Evolutionary conservation across 1,140 invertebrate genomes (phyloP).

Genomic region (Temnothorax longispinosus): DNA sequence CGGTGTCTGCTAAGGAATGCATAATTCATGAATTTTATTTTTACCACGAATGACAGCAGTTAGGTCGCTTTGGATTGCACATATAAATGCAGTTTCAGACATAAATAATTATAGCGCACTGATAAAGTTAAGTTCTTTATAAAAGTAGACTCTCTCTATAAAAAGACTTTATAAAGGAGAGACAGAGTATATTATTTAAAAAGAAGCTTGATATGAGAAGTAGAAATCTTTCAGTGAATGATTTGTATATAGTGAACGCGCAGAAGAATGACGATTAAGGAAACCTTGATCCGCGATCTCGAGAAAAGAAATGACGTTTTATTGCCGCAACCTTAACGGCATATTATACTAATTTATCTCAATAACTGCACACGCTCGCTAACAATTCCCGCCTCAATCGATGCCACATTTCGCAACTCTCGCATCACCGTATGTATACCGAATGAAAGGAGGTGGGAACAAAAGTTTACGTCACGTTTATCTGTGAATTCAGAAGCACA

Average conservation of each 20-base stretch:
- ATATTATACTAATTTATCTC: slow-evolving; percentile 51
- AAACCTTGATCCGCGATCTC: slow-evolving; percentile 35
- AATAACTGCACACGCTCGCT: slow-evolving; percentile 22
- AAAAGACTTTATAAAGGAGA: too few species aligned
- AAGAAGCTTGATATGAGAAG: neutral
- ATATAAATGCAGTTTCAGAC: neutral
- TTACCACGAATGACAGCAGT: neutral
- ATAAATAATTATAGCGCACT: neutral
- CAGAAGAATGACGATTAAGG: slow-evolving; percentile 7
- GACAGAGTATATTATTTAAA: neutral
- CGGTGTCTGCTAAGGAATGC: neutral
- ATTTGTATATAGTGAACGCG: neutral
- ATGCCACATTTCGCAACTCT: slow-evolving; percentile 37
- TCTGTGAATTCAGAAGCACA: neutral
- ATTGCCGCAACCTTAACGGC: slow-evolving; percentile 20
- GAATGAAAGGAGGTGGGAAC: neutral
- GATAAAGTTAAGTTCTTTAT: neutral
- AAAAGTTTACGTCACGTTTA: neutral
- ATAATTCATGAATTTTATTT: slow-evolving; percentile 8
- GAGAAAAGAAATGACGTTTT: slow-evolving; percentile 25
- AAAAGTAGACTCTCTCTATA: too few species aligned
- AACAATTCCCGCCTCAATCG: slow-evolving; percentile 40
- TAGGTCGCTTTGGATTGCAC: neutral
- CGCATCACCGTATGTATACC: neutral
- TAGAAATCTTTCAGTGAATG: neutral